Base-by-base conservation (phyloP, 2,113 vertebrate species). In the Brachyistius frenatus region DNA sequence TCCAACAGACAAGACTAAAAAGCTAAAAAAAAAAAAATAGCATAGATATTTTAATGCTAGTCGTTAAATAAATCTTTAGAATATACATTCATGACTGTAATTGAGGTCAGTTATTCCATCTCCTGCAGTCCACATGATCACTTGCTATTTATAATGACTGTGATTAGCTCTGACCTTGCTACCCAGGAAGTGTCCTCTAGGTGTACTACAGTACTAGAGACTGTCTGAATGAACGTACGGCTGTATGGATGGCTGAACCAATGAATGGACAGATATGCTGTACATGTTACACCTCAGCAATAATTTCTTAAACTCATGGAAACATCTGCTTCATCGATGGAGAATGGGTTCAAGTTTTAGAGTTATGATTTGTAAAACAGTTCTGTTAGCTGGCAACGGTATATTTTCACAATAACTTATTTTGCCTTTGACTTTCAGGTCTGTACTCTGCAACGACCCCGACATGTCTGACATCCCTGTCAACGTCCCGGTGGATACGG, bases 401-500 rank as follows among this genome's bases (percentile, higher is more conserved):
- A 32, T 30, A 52, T 33, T 0, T 6, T 49, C 0, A 41, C 46
- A 71, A 2, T 7, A 52, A 1, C 6, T 52, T 50, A 57, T 69
- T 72, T 39, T n/a, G 5, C 56, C 6, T 57, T 80, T 68, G 23
- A 53, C 35, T 67, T 87, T 58, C 90, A 99, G 98, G 88, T 96
- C 92, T 35, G 96, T 99, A 46, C 88, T 99, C 10, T 99, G 98
- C 86, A 97, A 97, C 56, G 97, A 99, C 81, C 96, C 95, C 32
- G 98, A 99, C 86, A 98, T 98, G 96, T 96, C 96, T 0, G 96
- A 98, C 61, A 93, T 99, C 46, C 98, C 98, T 0, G 90, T 95
- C 7, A 98, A 98, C 37, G 88, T 99, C 67, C 98, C 98, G 0
- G 92, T 97, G 91, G 97, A 99, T 68, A 97, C 97, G 0, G 83